Evolutionary conservation across 1,140 invertebrate species (phyloP).

Genomic region (Zaprionus taronus): DNA sequence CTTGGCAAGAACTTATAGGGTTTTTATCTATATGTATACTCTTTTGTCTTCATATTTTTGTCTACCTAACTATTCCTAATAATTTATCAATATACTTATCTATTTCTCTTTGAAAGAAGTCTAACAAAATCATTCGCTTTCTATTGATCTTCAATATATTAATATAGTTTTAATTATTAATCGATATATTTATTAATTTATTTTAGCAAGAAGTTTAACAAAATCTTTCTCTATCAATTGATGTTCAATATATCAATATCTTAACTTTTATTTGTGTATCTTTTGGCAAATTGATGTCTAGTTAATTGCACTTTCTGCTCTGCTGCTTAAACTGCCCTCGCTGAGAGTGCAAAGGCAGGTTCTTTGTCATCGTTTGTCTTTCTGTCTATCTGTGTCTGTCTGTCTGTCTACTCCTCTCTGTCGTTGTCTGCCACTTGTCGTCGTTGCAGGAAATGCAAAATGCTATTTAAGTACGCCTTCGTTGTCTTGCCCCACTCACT

Average conservation of each 20-base stretch:
- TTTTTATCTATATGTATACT: no score
- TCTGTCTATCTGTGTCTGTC: background rate
- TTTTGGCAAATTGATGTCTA: background rate
- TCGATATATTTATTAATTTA: no score
- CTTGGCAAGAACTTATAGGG: background rate
- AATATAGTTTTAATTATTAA: no score
- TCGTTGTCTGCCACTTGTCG: constrained; percentile 57
- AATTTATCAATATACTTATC: no score
- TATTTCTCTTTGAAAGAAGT: no score
- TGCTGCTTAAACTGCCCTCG: background rate
- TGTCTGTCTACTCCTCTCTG: background rate
- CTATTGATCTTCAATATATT: no score
- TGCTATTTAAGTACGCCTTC: constrained; percentile 64
- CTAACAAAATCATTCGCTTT: no score
- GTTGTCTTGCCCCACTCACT: constrained; percentile 16
- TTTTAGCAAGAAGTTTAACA: no score
- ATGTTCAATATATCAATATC: background rate
- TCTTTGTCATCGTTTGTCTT: constrained; percentile 4
- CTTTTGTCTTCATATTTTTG: no score
- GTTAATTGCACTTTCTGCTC: background rate
- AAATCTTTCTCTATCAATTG: background rate
- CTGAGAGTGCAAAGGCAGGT: background rate
- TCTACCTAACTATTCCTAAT: no score
- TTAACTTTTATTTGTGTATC: background rate
- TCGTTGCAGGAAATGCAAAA: constrained; percentile 70